Conservation (phyloP, 2,113 vertebrate genomes). For the Beaufortia kweichowensis region DNA sequence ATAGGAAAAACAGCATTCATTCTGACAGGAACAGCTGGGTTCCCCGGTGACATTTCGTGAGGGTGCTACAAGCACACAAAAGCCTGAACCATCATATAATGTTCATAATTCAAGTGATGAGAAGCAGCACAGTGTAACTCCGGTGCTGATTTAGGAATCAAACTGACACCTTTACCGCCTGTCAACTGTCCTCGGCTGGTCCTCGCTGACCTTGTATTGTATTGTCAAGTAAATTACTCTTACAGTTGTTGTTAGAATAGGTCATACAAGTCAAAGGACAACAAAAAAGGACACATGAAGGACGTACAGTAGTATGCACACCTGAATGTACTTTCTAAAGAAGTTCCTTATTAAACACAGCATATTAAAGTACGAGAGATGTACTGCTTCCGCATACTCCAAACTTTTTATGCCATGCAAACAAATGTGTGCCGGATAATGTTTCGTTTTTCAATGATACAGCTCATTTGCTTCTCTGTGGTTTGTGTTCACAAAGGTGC, state of each 20-base stretch:
- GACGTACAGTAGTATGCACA: too few relatives aligned
- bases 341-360: too few relatives aligned
- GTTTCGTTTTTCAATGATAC: constrained; percentile 24
- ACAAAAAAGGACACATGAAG: too few relatives aligned
- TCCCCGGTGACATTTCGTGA: neutral
- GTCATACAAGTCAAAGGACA: too few relatives aligned
- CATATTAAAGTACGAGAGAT: too few relatives aligned
- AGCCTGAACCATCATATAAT: neutral
- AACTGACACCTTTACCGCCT: neutral
- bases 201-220: neutral
- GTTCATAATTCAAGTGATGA: neutral
- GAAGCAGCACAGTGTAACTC: neutral
- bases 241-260: neutral
- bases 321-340: too few relatives aligned
- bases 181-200: neutral
- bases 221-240: neutral
- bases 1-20: neutral
- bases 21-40: neutral
- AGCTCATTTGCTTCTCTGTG: constrained; percentile 17
- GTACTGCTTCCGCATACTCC: too few relatives aligned
- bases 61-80: neutral
- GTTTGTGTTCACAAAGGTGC: constrained; percentile 30
- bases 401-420: constrained; percentile 17
- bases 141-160: neutral
- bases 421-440: constrained; percentile 3